A percentile compares a stretch with the other conserved stretches of the same genome.
Conservation (phyloP, 1,140 invertebrate genomes). For the Bombus superbus region DNA sequence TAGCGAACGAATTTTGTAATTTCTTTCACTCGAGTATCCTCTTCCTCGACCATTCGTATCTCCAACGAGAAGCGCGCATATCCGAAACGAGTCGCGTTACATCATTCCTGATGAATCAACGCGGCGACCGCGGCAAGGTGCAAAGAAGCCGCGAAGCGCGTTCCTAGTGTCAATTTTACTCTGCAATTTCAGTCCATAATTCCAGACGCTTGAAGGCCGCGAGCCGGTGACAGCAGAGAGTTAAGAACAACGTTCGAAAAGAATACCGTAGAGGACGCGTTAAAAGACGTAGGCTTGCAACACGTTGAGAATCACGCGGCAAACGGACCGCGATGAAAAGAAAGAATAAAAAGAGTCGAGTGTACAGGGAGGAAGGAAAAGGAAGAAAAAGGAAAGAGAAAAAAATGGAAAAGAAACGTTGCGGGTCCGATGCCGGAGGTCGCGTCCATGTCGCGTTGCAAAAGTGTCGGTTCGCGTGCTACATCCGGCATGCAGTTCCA, state of each 20-base stretch:
- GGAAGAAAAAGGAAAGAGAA: not conserved
- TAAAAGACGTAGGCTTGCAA: not conserved
- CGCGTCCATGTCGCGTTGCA: conserved; percentile 56
- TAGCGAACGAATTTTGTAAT: no score
- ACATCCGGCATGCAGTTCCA: conserved; percentile 66
- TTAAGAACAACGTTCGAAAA: not conserved
- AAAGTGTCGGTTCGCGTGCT: conserved; percentile 65
- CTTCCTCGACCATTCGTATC: not conserved
- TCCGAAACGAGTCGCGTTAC: conserved; percentile 21
- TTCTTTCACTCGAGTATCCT: no score
- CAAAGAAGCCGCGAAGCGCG: not conserved
- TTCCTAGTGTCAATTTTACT: not conserved
- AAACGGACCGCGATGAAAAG: not conserved
- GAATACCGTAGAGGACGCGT: not conserved
- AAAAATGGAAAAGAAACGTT: not conserved
- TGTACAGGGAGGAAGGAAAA: not conserved
- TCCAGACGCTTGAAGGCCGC: not conserved
- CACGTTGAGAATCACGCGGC: not conserved
- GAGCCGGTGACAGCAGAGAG: not conserved
- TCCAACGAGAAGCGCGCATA: conserved; percentile 12
- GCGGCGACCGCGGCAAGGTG: not conserved
- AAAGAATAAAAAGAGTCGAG: not conserved
- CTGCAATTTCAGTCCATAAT: not conserved
- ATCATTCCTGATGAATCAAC: conserved; percentile 13
- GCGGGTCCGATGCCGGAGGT: conserved; percentile 43